Evolutionary conservation across 1,140 invertebrate genomes (phyloP).

Genomic region (Andricus grossulariae): DNA sequence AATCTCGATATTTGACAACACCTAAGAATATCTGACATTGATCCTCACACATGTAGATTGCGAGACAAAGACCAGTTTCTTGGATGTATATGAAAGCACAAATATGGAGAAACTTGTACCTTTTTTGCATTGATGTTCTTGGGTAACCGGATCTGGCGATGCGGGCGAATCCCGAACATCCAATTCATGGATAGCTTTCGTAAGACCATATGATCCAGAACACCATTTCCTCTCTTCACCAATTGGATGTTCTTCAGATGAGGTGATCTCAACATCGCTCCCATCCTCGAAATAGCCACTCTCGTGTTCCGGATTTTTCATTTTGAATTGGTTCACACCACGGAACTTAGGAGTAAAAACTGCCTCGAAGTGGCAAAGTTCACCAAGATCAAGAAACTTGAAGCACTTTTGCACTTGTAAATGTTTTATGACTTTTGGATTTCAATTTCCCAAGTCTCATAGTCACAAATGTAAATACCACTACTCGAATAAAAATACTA

Average conservation of each 20-base stretch:
- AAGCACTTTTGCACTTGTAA: background rate
- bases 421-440: conserved; percentile 2
- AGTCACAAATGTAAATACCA: background rate
- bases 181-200: conserved; percentile 57
- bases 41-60: conserved; percentile 1
- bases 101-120: conserved; percentile 41
- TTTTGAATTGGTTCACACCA: background rate
- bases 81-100: background rate
- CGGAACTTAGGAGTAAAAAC: background rate
- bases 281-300: conserved; percentile 65
- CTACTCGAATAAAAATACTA: too few species aligned
- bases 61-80: conserved; percentile 11
- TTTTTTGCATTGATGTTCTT: conserved; percentile 41
- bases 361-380: background rate
- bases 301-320: conserved; percentile 66
- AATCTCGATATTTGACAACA: background rate
- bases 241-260: background rate
- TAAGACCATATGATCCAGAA: conserved; percentile 48
- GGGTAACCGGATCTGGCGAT: conserved; percentile 55
- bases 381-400: conserved; percentile 18
- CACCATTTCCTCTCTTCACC: conserved; percentile 34
- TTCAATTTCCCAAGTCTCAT: conserved; percentile 14
- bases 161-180: conserved; percentile 58
- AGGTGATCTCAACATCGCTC: conserved; percentile 58
- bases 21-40: background rate